Percentiles rank a stretch among this genome's conserved stretches.
phyloP scores from a whole-genome alignment of 2,113 vertebrate genomes.

The Phoxinus phoxinus region DNA sequence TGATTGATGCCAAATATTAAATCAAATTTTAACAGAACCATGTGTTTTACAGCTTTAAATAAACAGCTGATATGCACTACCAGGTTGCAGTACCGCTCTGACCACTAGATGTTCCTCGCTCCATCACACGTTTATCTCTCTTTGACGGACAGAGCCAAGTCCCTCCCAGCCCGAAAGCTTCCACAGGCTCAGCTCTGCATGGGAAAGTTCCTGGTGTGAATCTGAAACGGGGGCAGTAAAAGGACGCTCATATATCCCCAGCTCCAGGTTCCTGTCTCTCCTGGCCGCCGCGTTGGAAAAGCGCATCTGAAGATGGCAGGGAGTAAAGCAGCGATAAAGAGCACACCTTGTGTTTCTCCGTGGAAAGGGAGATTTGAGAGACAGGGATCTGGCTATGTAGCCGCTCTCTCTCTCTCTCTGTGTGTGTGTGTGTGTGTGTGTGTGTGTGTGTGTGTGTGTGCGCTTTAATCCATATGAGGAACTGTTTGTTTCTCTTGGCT shows the following conservation, averaged over 20 bases:
- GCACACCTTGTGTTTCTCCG: conserved; percentile 52
- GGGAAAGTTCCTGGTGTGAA: conserved; percentile 47
- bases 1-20: neutral
- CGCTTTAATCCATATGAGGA: conserved; percentile 27
- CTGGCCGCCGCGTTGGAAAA: conserved; percentile 25
- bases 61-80: neutral
- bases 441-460: neutral
- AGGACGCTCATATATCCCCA: conserved; percentile 39
- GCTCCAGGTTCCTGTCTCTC: conserved; percentile 26
- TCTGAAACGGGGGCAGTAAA: conserved; percentile 37
- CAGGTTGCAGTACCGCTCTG: neutral
- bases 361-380: conserved; percentile 23
- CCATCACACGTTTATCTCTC: neutral
- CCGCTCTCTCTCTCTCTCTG: no score
- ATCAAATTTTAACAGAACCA: neutral
- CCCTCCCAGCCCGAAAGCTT: conserved; percentile 21
- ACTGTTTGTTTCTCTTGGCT: conserved; percentile 45
- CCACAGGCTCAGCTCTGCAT: conserved; percentile 34
- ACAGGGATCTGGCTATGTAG: conserved; percentile 38
- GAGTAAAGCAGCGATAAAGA: conserved; percentile 53
- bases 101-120: conserved; percentile 23
- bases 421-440: conserved; percentile 27
- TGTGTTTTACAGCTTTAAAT: neutral
- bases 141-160: conserved; percentile 30
- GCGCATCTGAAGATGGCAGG: conserved; percentile 43